Evolutionary conservation across 2,797 vertebrate genomes (phyloP), one percentile per base, ranked within the genome.

Genomic region (Merluccius polli): DNA sequence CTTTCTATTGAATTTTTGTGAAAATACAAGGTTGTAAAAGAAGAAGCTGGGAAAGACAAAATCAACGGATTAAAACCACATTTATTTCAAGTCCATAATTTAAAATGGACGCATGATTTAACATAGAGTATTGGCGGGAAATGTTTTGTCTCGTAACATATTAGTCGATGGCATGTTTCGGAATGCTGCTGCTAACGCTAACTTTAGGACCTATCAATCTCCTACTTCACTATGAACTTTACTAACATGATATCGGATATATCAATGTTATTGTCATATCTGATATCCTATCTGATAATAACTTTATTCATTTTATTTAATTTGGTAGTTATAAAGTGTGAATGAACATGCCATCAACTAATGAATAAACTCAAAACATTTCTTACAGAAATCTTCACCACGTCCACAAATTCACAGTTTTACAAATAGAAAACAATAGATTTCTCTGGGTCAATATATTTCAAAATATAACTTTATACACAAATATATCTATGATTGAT

Each of bases 401-500:
- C 68, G 84, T 84, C 76, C 80, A 95, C 59, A 89, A 93, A 93
- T 97, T 98, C 97, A 99, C 97, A 98, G 97, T 98, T 88, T 75
- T 77, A 95, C 91, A 93, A 83, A 79, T 79, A 87, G 16, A 84
- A 86, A 67, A 94, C 93, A 92, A 95, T 94, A 95, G 91, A 94
- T 92, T 95, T 95, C 91, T 96, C 95, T 94, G 89, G 91, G 93
- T 94, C 93, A 93, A 94, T 94, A 95, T 93, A 91, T 95, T 95
- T 93, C 82, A 93, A 94, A 97, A 96, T 97, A 97, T 95, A 95
- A 92, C 92, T 96, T 95, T 97, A 95, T 95, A 95, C 93, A 98
- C 93, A 94, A 96, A 97, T 96, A 96, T 30, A 93, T 96, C 93
- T 96, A 72, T 72, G 24, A 72, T 41, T 16, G 59, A 36, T 71